These are phyloP conservation scores for Parochlus steinenii DNA, from an alignment of 2,888 invertebrate genomes.

Conservation along the genomic window DNA sequence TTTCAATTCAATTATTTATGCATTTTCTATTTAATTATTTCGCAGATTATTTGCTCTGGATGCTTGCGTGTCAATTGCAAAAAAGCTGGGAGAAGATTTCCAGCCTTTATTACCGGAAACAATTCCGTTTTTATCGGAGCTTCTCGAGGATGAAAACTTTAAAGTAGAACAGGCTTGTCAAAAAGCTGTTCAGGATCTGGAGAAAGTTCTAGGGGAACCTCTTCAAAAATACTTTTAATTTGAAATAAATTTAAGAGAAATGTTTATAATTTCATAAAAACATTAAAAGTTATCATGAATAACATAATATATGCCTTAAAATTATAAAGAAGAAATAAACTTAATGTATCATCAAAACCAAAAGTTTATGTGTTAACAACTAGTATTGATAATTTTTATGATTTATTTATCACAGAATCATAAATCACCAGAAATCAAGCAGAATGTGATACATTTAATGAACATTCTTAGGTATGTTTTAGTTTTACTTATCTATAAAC, in stretches of 20 bases:
- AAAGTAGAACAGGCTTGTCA: slow-evolving; percentile 66
- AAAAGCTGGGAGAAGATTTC: slow-evolving; percentile 76
- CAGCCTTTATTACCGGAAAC: slow-evolving; percentile 79
- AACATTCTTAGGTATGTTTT: too few species aligned
- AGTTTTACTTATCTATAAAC: too few species aligned
- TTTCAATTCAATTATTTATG: slow-evolving; percentile 8
- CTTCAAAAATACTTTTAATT: slow-evolving; percentile 70
- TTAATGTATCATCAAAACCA: too few species aligned
- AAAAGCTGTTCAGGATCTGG: slow-evolving; percentile 65
- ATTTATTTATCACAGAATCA: too few species aligned
- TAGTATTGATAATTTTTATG: too few species aligned
- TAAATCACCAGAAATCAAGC: too few species aligned
- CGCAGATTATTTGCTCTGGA: slow-evolving; percentile 49
- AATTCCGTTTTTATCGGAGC: slow-evolving; percentile 82
- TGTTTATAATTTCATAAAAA: background rate
- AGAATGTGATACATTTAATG: too few species aligned
- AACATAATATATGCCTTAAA: too few species aligned
- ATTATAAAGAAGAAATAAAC: too few species aligned
- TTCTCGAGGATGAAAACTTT: slow-evolving; percentile 79
- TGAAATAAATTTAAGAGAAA: too few species aligned
- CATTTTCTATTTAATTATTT: slow-evolving; percentile 3
- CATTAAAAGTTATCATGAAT: background rate
- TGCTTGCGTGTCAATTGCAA: slow-evolving; percentile 60
- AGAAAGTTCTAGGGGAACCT: slow-evolving; percentile 76
- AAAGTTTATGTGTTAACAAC: too few species aligned